Percentiles rank a stretch among this genome's conserved stretches.
Conservation (phyloP, 2,888 invertebrate species). For the Cephus rjabovi region DNA sequence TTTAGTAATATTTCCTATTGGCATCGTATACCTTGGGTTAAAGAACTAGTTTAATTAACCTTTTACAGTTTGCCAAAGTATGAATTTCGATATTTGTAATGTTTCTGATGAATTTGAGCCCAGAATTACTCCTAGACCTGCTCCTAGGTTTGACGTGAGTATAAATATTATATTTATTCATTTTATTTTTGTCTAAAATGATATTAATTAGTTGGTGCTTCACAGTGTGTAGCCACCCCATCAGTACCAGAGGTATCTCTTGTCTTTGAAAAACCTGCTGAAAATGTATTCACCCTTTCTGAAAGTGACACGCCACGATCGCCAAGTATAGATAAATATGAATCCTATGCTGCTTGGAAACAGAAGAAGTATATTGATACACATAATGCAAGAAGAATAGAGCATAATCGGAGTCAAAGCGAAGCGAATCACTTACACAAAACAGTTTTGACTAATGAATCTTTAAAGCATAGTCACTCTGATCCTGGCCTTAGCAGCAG, state of each 20-base stretch:
- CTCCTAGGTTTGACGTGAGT: slow-evolving; percentile 44
- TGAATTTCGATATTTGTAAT: slow-evolving; percentile 35
- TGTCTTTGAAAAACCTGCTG: slow-evolving; percentile 47
- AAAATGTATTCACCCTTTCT: slow-evolving; percentile 1
- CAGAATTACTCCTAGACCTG: slow-evolving; percentile 46
- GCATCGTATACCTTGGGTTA: neutral
- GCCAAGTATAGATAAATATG: slow-evolving; percentile 24
- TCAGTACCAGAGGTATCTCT: slow-evolving; percentile 59
- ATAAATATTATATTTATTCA: neutral
- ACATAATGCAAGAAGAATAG: neutral
- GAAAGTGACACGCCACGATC: slow-evolving; percentile 21
- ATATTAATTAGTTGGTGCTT: neutral
- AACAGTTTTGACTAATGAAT: slow-evolving; percentile 5
- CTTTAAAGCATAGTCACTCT: slow-evolving; percentile 15
- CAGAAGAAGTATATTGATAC: slow-evolving; percentile 26
- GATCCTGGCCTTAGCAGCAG: slow-evolving; percentile 13
- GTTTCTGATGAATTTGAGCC: slow-evolving; percentile 54
- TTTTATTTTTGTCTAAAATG: neutral
- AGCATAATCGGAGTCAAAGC: slow-evolving; percentile 14
- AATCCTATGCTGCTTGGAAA: slow-evolving; percentile 54
- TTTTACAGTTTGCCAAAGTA: slow-evolving; percentile 11
- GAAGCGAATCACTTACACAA: slow-evolving; percentile 12
- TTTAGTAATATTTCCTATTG: neutral
- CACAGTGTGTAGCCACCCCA: slow-evolving; percentile 43
- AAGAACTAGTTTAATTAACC: neutral